Evolutionary conservation across 2,888 invertebrate genomes (phyloP), one percentile per base, ranked within the genome.

Genomic region (Amiota communis): DNA sequence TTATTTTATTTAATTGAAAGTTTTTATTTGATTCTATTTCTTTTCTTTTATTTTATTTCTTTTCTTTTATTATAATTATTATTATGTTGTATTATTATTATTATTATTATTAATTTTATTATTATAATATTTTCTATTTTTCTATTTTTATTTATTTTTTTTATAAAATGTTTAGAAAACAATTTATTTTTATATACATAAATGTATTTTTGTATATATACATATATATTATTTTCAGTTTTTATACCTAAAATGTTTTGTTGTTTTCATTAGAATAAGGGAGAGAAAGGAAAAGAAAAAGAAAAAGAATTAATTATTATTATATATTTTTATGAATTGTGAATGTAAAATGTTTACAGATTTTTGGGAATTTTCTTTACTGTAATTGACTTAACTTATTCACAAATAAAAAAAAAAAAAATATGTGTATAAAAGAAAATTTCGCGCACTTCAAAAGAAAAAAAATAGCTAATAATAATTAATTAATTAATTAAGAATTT

Each of bases 331-430:
- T 23, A 23, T 23, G 1, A 15, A 15, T 13, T 56, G 9, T 10
- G 8, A 17, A 2, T 23, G 23, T 23, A 20, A 23, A 15, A 59
- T 59, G 17, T 59, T 59, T n/a, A n/a, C n/a, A 17, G 3, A 56
- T 56, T 15, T 1, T 2, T 20, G 11, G 12, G 8, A 15, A n/a
- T n/a, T n/a, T n/a, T n/a, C n/a, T n/a, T n/a, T n/a, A n/a, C n/a
- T n/a, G 1, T 13, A 15, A 15, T 11, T 53, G 15, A 1, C 10
- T 57, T 57, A 57, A 76, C 67, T 72, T 76, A 76, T 74, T 79
- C 72, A 72, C 74, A 73, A 70, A 72, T 74, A 79, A 79, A 79
- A 77, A 69, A 61, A 75, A n/a, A n/a, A n/a, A 80, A n/a, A n/a
- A n/a, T n/a, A n/a, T n/a, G n/a, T n/a, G 67, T 72, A 23, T 49